phyloP scores from a whole-genome alignment of 2,888 invertebrate species.

The Caenorhabditis uteleia region DNA sequence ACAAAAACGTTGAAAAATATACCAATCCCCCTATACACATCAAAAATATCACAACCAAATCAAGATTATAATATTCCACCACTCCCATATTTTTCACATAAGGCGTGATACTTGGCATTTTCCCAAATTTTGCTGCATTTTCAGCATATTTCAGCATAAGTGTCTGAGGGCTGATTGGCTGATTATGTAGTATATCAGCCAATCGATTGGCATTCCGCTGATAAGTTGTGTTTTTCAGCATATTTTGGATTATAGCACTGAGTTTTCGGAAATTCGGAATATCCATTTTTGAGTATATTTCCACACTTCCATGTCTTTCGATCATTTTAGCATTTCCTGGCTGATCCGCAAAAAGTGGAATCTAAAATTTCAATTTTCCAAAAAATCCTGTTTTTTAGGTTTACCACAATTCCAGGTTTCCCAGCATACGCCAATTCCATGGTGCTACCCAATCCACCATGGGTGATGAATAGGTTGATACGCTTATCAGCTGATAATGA shows the following conservation, averaged over 20 bases:
- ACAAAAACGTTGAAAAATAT: neutral
- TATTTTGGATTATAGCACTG: constrained; percentile 6
- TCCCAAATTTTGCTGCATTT: constrained; percentile 31
- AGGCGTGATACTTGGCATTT: constrained; percentile 17
- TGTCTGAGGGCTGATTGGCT: constrained; percentile 24
- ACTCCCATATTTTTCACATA: constrained; percentile 25
- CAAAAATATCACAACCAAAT: constrained; percentile 14
- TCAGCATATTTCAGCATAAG: constrained; percentile 23
- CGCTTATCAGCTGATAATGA: constrained; percentile 14
- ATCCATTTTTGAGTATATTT: constrained; percentile 14
- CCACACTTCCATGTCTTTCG: constrained; percentile 8
- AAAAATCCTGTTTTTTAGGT: neutral
- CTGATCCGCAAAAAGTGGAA: constrained; percentile 31
- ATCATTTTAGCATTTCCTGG: constrained; percentile 29
- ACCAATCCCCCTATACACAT: too few relatives aligned
- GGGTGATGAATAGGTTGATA: constrained; percentile 26
- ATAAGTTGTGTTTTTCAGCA: constrained; percentile 6
- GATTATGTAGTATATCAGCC: constrained; percentile 20
- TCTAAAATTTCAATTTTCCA: constrained; percentile 4
- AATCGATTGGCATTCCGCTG: constrained; percentile 14
- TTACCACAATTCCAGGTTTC: constrained; percentile 32
- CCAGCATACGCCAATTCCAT: constrained; percentile 28
- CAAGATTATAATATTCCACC: constrained; percentile 23
- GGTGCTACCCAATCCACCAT: constrained; percentile 29
- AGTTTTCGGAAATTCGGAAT: constrained; percentile 19